A percentile compares a stretch with the other conserved stretches of the same genome.
phyloP scores from a whole-genome alignment of 2,888 invertebrate species.

The Lypha dubia region DNA sequence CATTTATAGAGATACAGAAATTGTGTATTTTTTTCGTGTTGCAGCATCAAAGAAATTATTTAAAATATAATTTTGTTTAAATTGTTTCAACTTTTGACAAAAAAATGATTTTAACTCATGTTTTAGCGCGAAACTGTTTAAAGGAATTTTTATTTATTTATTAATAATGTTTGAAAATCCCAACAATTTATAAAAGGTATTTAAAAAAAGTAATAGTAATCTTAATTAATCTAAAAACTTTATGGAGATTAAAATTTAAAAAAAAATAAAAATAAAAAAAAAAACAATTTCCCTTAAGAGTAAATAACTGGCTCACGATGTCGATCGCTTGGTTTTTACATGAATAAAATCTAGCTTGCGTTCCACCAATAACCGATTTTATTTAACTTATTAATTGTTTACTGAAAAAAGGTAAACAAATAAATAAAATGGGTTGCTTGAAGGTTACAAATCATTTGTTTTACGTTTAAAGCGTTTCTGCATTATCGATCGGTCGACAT shows the following conservation, averaged over 20 bases:
- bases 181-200: background rate
- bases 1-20: conserved; percentile 2
- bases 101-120: background rate
- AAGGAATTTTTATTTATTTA: background rate
- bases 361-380: too few relatives aligned
- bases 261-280: background rate
- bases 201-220: background rate
- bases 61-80: conserved; percentile 23
- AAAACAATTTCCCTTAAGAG: background rate
- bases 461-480: too few relatives aligned
- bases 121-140: background rate
- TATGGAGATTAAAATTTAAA: background rate
- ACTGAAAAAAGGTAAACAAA: too few relatives aligned
- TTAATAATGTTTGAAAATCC: background rate
- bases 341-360: too few relatives aligned
- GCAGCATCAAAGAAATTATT: conserved; percentile 19
- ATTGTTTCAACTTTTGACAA: background rate
- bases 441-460: too few relatives aligned
- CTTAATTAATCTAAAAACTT: background rate
- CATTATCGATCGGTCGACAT: too few relatives aligned
- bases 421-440: too few relatives aligned
- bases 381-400: too few relatives aligned
- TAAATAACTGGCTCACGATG: too few relatives aligned
- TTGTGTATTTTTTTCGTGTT: background rate
- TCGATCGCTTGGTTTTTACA: too few relatives aligned